Conservation (phyloP, 1,140 invertebrate genomes). For the Apis cerana region DNA sequence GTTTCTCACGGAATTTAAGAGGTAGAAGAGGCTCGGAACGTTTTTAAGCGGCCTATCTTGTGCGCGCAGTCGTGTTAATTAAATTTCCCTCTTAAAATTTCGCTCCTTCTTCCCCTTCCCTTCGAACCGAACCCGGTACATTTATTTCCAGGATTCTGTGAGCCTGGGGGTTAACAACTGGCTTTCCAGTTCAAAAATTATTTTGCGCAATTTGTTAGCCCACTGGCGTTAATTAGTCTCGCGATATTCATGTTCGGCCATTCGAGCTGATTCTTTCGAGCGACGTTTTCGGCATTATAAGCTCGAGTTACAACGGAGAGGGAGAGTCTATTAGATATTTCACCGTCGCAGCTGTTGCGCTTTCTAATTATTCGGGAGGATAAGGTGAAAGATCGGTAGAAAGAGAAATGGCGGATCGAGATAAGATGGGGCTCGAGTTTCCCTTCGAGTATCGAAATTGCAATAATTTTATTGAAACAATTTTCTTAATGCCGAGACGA, state of each 20-base stretch:
- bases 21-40: neutral
- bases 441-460: too few species aligned
- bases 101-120: neutral
- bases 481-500: neutral
- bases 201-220: neutral
- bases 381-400: neutral
- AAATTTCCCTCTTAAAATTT: constrained; percentile 5
- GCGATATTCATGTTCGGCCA: neutral
- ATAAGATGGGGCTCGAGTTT: neutral
- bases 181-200: neutral
- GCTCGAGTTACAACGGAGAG: neutral
- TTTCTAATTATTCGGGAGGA: neutral
- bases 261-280: neutral
- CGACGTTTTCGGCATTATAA: neutral
- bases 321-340: neutral
- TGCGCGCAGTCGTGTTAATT: constrained; percentile 6
- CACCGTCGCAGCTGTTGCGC: constrained; percentile 11
- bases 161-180: neutral
- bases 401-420: neutral
- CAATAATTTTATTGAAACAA: neutral
- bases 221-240: neutral
- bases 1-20: constrained; percentile 11
- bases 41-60: neutral
- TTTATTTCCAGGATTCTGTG: neutral
- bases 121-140: neutral